Evolutionary conservation across 2,888 invertebrate species (phyloP).

Genomic region (Melanotus villosus): DNA sequence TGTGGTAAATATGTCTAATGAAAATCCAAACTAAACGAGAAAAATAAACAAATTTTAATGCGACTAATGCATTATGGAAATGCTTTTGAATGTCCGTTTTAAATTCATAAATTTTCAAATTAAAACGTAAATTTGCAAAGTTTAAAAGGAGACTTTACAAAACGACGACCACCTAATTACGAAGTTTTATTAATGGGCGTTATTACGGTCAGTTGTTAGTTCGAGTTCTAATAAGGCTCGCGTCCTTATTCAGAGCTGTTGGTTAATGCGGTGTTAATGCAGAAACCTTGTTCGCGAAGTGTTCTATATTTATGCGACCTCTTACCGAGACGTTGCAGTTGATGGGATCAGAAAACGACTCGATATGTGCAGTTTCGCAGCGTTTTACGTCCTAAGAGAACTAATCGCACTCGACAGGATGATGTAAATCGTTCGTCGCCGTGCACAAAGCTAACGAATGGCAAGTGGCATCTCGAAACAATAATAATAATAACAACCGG

Average conservation of each 20-base stretch:
- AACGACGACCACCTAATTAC: not conserved
- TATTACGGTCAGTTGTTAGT: conserved; percentile 24
- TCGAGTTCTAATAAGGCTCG: conserved; percentile 11
- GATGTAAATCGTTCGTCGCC: conserved; percentile 27
- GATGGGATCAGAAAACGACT: not conserved
- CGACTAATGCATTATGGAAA: too few species aligned
- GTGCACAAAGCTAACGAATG: conserved; percentile 50
- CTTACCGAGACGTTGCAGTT: conserved; percentile 31
- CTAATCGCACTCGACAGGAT: conserved; percentile 20
- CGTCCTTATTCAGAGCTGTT: conserved; percentile 18
- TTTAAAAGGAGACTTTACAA: too few species aligned
- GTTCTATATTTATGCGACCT: conserved; percentile 48
- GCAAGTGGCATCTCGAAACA: conserved; percentile 44
- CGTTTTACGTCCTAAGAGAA: not conserved
- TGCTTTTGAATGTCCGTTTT: too few species aligned
- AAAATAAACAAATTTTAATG: too few species aligned
- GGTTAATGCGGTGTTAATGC: conserved; percentile 46
- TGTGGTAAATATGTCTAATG: too few species aligned
- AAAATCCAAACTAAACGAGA: too few species aligned
- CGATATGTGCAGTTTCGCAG: conserved; percentile 8
- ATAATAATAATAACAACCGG: conserved; percentile 52
- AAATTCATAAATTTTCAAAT: too few species aligned
- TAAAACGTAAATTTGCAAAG: too few species aligned
- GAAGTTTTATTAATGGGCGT: conserved; percentile 4
- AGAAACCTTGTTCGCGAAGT: conserved; percentile 50